Evolutionary conservation across 1,140 invertebrate genomes (phyloP).

Genomic region (Piezodorus guildinii): DNA sequence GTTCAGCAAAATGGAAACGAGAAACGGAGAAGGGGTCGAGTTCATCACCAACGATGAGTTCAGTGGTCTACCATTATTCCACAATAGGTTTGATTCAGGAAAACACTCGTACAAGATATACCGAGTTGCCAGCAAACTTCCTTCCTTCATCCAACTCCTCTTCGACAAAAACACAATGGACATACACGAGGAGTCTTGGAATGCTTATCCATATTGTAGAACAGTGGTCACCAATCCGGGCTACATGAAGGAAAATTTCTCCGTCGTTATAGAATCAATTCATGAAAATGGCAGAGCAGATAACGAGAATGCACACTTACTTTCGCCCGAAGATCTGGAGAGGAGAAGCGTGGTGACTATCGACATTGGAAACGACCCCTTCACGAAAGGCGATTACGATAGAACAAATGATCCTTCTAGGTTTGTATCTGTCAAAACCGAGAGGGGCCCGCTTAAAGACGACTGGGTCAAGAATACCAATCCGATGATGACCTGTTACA

Average conservation of each 20-base stretch:
- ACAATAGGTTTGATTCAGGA: not conserved
- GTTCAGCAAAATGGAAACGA: constrained; percentile 64
- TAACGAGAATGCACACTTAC: not conserved
- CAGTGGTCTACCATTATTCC: constrained; percentile 12
- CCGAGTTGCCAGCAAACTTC: not conserved
- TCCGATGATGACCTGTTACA: no score
- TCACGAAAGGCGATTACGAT: no score
- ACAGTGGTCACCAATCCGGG: not conserved
- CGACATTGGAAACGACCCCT: not conserved
- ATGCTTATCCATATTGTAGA: not conserved
- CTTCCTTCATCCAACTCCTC: not conserved
- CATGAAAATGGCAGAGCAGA: not conserved
- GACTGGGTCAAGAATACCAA: no score
- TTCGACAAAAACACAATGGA: not conserved
- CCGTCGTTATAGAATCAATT: not conserved
- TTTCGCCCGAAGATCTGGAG: not conserved
- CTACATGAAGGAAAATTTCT: constrained; percentile 2
- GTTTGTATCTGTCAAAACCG: no score
- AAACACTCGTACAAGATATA: constrained; percentile 6
- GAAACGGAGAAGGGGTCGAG: constrained; percentile 93
- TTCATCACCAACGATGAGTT: constrained; percentile 97
- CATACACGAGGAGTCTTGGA: constrained; percentile 3
- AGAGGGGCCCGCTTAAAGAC: no score
- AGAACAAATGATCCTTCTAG: no score
- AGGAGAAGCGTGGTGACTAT: not conserved